A percentile compares a stretch with the other conserved stretches of the same genome.
These are phyloP conservation scores for Esox masquinongy DNA, from an alignment of 2,797 vertebrate species.

Conservation along the genomic window DNA sequence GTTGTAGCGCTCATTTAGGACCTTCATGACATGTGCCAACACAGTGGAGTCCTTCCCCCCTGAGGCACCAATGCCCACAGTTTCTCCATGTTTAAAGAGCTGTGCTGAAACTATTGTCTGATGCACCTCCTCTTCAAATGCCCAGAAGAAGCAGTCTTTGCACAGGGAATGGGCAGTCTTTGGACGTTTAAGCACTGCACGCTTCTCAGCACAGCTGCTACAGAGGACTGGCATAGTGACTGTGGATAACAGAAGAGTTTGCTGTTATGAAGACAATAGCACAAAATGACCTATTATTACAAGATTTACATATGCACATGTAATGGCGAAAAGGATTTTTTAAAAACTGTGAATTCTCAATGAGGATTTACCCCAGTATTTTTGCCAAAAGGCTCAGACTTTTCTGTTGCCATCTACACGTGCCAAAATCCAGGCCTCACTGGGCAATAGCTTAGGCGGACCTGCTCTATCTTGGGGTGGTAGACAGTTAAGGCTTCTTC, in stretches of 20 bases:
- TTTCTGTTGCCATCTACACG: too few relatives aligned
- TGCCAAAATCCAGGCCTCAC: too few relatives aligned
- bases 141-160: constrained; percentile 82
- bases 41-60: constrained; percentile 92
- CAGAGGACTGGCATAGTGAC: constrained; percentile 75
- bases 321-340: not conserved
- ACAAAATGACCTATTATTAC: not conserved
- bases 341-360: not conserved
- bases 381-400: too few relatives aligned
- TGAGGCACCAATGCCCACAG: constrained; percentile 82
- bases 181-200: constrained; percentile 81
- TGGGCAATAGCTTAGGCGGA: too few relatives aligned
- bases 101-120: constrained; percentile 74
- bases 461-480: too few relatives aligned
- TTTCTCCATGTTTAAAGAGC: constrained; percentile 78
- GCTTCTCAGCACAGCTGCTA: constrained; percentile 70
- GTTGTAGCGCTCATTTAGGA: constrained; percentile 77
- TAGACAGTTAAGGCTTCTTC: too few relatives aligned
- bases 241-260: constrained; percentile 11
- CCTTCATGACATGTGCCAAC: constrained; percentile 84
- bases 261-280: not conserved
- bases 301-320: not conserved
- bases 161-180: constrained; percentile 83
- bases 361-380: too few relatives aligned
- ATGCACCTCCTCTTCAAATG: constrained; percentile 89